Evolutionary conservation across 2,888 invertebrate genomes (phyloP), one percentile per base, ranked within the genome.

Genomic region (Euclidia mi): DNA sequence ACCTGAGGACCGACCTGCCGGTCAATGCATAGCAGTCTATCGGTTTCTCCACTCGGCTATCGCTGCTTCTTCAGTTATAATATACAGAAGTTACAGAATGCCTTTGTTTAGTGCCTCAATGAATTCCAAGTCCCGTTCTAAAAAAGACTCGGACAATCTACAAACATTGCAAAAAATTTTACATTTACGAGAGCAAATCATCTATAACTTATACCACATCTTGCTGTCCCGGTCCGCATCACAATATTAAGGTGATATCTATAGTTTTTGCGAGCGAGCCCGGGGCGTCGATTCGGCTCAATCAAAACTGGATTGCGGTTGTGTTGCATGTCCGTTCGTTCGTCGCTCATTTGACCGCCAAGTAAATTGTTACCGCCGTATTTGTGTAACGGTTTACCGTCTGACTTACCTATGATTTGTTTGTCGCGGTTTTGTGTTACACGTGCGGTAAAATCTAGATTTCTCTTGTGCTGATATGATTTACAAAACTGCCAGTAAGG

Each of bases 201-300:
- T 56, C 67, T 14, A n/a, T 29, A 11, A 29, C 72, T 78, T 66
- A 65, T 0, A 35, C 75, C 73, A 66, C 34, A 67, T 65, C 73
- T 78, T 79, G 79, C 81, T 87, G 65, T 45, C 84, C 85, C 77
- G 83, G 81, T 90, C 89, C 87, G 85, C 79, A 87, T 88, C 85
- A 80, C 82, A 79, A 80, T 80, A 85, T 84, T 80, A 81, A 79
- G 78, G 82, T 75, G 84, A 81, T 85, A 83, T 79, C 81, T 79
- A 77, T 70, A 80, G 76, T 88, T 90, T 89, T 90, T 88, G 87
- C 79, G 84, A 77, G 71, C 71, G 60, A 47, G 73, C 81, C 73
- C 69, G 76, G 71, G 78, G 85, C 65, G 59, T 59, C 78, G 70
- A 76, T 75, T 78, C 65, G 71, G 59, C 62, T 64, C 56, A 71